These are phyloP conservation scores for Dromococcyx pavoninus DNA, from an alignment of 2,797 vertebrate genomes.

Conservation along the genomic window DNA sequence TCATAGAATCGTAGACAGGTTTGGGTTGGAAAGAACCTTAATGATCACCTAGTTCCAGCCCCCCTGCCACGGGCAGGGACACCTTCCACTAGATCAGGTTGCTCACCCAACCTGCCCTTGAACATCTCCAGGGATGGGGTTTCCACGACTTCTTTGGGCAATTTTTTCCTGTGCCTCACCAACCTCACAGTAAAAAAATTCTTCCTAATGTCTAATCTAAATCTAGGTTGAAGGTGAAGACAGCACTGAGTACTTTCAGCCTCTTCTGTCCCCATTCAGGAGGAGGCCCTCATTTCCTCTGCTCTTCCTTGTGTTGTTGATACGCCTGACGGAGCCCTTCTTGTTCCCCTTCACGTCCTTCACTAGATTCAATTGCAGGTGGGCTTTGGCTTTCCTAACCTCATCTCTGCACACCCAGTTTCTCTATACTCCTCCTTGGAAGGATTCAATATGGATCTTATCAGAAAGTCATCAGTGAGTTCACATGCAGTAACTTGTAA, in stretches of 20 bases:
- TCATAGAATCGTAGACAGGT: too few relatives aligned
- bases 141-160: too few relatives aligned
- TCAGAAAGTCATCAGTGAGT: background rate
- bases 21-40: too few relatives aligned
- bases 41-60: too few relatives aligned
- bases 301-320: background rate
- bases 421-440: background rate
- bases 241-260: background rate
- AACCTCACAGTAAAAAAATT: too few relatives aligned
- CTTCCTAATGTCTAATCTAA: too few relatives aligned
- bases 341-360: background rate
- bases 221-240: background rate
- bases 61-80: too few relatives aligned
- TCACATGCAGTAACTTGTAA: background rate
- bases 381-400: background rate
- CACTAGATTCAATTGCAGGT: background rate
- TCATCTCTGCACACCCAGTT: background rate
- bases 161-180: too few relatives aligned
- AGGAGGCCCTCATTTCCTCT: background rate
- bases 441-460: background rate
- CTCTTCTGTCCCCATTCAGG: background rate
- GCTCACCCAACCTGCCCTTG: too few relatives aligned
- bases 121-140: too few relatives aligned
- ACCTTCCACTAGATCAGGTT: too few relatives aligned
- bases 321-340: background rate